phyloP scores from a whole-genome alignment of 35 echinoderm and acorn worm species.

The Ophioderma brevispina region DNA sequence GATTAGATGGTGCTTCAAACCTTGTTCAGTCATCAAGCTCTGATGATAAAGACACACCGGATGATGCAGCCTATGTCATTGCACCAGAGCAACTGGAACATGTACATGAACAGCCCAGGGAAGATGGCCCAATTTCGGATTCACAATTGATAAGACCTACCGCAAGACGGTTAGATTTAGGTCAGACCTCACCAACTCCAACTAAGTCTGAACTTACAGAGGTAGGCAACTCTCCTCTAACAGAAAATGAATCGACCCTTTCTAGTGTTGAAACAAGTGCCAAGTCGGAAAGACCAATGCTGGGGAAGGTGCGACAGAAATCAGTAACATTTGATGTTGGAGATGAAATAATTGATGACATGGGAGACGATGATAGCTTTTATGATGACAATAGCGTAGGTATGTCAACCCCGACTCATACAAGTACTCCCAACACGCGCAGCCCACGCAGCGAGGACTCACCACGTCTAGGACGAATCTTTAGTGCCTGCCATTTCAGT shows the following conservation, averaged over 20 bases:
- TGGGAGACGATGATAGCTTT: not conserved
- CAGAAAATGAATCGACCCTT: no score
- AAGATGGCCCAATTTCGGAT: not conserved
- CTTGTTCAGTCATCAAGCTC: not conserved
- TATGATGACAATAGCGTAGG: not conserved
- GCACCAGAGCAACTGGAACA: not conserved
- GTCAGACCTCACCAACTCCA: not conserved
- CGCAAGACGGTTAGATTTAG: not conserved
- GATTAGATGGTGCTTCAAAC: not conserved
- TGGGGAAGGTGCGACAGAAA: slow-evolving; percentile 22
- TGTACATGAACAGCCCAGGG: not conserved
- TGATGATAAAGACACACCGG: not conserved
- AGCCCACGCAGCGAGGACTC: slow-evolving; percentile 43
- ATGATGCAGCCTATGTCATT: not conserved
- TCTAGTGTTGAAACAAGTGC: no score
- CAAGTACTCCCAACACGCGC: slow-evolving; percentile 60
- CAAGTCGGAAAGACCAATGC: slow-evolving; percentile 29
- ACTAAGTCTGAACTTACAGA: no score
- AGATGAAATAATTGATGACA: not conserved
- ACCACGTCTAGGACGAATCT: slow-evolving; percentile 62
- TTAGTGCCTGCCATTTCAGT: slow-evolving; percentile 94
- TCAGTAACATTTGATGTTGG: slow-evolving; percentile 49
- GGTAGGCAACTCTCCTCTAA: no score
- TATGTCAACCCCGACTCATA: not conserved
- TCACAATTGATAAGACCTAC: not conserved